Conservation (phyloP, 2,113 vertebrate species). For the Myotis lucifugus region DNA sequence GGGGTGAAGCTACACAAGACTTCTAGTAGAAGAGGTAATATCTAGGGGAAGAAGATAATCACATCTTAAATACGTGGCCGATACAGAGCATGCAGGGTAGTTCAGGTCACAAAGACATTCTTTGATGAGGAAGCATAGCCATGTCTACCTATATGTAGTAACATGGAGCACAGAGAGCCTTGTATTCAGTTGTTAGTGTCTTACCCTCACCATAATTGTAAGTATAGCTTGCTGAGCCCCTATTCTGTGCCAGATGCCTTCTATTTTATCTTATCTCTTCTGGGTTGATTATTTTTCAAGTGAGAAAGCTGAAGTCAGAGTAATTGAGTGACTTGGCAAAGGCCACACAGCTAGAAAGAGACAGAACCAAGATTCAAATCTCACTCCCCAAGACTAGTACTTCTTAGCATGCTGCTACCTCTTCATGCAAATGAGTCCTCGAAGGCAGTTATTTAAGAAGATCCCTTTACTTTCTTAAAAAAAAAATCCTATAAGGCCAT, state of each 20-base stretch:
- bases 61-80: not conserved
- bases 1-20: not conserved
- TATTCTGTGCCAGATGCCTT: not conserved
- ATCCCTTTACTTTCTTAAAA: not conserved
- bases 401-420: not conserved
- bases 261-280: not conserved
- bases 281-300: not conserved
- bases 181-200: not conserved
- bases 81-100: not conserved
- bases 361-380: not conserved
- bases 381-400: not conserved
- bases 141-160: not conserved
- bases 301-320: not conserved
- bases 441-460: not conserved
- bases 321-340: not conserved
- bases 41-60: not conserved
- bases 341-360: not conserved
- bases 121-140: not conserved
- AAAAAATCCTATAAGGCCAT: not conserved
- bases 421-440: not conserved
- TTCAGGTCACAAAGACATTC: not conserved
- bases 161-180: not conserved
- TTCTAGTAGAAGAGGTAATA: not conserved
- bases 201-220: not conserved
- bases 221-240: not conserved